phyloP scores from a whole-genome alignment of 2,888 invertebrate genomes.

The Caenorhabditis sp. region DNA sequence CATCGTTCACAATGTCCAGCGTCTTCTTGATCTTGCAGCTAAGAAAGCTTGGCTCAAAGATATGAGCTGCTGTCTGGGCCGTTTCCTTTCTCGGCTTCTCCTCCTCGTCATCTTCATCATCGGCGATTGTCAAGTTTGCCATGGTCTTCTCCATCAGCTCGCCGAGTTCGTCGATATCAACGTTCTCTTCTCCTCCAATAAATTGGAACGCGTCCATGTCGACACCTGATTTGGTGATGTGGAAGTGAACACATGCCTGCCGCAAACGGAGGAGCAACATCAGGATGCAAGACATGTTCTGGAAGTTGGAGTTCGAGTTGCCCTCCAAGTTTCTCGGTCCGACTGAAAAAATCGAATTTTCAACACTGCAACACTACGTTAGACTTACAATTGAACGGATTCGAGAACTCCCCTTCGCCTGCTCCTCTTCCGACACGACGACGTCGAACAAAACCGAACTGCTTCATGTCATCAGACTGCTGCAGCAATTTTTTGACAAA shows the following conservation, averaged over 20 bases:
- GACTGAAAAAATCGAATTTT: slow-evolving; percentile 54
- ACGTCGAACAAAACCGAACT: slow-evolving; percentile 34
- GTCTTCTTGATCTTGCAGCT: slow-evolving; percentile 61
- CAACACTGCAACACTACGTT: too few relatives aligned
- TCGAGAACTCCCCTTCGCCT: slow-evolving; percentile 61
- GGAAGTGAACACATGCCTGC: slow-evolving; percentile 93
- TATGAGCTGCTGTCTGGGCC: slow-evolving; percentile 41
- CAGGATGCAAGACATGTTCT: slow-evolving; percentile 84
- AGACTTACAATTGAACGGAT: slow-evolving; percentile 72
- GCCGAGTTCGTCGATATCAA: slow-evolving; percentile 39
- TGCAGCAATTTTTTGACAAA: slow-evolving; percentile 77
- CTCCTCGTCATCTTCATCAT: slow-evolving; percentile 44
- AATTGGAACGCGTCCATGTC: slow-evolving; percentile 78
- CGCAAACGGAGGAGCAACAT: slow-evolving; percentile 91
- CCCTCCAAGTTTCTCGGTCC: slow-evolving; percentile 58
- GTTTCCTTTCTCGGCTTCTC: not conserved
- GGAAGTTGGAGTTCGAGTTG: slow-evolving; percentile 63
- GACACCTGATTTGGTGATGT: slow-evolving; percentile 87
- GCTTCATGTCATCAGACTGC: slow-evolving; percentile 48
- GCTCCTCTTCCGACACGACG: slow-evolving; percentile 40
- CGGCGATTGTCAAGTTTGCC: slow-evolving; percentile 69
- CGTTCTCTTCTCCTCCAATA: slow-evolving; percentile 67
- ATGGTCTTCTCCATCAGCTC: slow-evolving; percentile 70
- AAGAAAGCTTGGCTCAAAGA: slow-evolving; percentile 67
- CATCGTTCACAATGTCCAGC: slow-evolving; percentile 58